These are phyloP conservation scores for Alloscopus bannaensis DNA, from an alignment of 2,888 invertebrate species.

Conservation along the genomic window DNA sequence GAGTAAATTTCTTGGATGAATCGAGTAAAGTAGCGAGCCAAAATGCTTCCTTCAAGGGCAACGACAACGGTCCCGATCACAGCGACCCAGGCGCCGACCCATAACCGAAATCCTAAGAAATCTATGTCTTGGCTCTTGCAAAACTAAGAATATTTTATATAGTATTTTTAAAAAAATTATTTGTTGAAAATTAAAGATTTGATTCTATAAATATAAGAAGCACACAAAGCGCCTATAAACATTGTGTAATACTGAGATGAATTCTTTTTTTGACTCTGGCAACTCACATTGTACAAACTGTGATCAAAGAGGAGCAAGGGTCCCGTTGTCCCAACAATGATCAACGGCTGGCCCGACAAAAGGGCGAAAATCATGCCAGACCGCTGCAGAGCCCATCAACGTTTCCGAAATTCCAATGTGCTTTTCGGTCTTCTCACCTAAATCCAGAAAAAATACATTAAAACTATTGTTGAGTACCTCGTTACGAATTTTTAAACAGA, in stretches of 20 bases:
- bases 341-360: constrained; percentile 77
- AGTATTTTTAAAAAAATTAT: constrained; percentile 33
- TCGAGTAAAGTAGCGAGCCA: constrained; percentile 92
- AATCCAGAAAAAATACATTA: neutral
- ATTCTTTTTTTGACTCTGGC: no score
- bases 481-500: no score
- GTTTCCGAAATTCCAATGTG: constrained; percentile 79
- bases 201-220: no score
- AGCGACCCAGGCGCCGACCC: constrained; percentile 95
- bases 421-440: constrained; percentile 77
- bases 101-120: constrained; percentile 91
- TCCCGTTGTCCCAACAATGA: constrained; percentile 77
- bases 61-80: constrained; percentile 90
- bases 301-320: constrained; percentile 80
- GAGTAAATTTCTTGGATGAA: constrained; percentile 99
- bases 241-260: no score
- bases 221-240: no score
- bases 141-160: constrained; percentile 81
- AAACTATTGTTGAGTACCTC: neutral
- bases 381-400: constrained; percentile 76
- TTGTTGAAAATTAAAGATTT: constrained; percentile 8
- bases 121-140: constrained; percentile 85
- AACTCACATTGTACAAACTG: constrained; percentile 74
- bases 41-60: constrained; percentile 92
- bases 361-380: constrained; percentile 77